These are phyloP conservation scores for Pseudococcus viburni DNA, from an alignment of 2,888 invertebrate genomes.

Conservation along the genomic window DNA sequence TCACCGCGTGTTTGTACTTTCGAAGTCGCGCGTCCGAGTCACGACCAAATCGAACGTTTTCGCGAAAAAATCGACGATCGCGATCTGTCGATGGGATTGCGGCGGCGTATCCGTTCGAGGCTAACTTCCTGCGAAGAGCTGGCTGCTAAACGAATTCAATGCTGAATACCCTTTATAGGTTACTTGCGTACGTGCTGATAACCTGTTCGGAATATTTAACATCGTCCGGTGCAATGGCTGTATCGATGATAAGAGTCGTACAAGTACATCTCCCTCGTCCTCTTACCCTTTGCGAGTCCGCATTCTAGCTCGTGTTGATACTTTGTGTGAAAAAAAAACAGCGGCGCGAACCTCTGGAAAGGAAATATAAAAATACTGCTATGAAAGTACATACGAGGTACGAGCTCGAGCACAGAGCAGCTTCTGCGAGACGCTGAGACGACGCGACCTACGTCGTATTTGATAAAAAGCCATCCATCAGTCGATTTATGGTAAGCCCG, in stretches of 20 bases:
- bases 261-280: background rate
- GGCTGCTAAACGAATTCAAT: background rate
- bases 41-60: slow-evolving; percentile 8
- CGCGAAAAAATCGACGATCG: background rate
- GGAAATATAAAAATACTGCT: background rate
- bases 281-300: background rate
- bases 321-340: background rate
- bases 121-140: slow-evolving; percentile 27
- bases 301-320: background rate
- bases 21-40: background rate
- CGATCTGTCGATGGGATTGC: background rate
- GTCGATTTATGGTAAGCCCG: background rate
- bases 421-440: background rate
- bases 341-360: background rate
- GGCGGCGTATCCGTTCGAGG: slow-evolving; percentile 9
- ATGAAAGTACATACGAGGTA: background rate
- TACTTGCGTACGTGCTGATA: background rate
- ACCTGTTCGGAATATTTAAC: slow-evolving; percentile 11
- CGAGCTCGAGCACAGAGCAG: background rate
- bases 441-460: background rate
- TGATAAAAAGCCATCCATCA: slow-evolving; percentile 13
- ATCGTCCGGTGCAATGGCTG: background rate
- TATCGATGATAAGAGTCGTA: background rate
- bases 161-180: background rate
- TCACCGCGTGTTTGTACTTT: background rate